Base-by-base conservation (phyloP, 1,140 invertebrate species). In the Mycetomoellerius zeteki region DNA sequence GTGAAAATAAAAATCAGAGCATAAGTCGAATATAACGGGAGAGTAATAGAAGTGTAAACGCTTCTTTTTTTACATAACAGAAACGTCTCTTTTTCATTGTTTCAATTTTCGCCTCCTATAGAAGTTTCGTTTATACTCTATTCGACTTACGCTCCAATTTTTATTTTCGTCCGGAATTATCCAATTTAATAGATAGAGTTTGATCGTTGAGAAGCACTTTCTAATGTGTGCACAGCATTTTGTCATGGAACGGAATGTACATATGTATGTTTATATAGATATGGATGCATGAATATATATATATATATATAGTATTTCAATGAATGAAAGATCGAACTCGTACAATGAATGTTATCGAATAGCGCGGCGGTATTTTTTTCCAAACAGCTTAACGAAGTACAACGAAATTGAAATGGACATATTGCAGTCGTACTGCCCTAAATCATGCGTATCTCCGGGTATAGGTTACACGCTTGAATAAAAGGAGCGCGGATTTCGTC, bases 371-470 rank as follows among this genome's bases (percentile, higher is more conserved):
- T 85, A 33, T 65, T 33, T 76, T 75, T 85, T 78, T 76, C 21
- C 72, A 76, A 75, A 76, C 73, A 64, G 82, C 82, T 85, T 60
- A 65, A 80, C 75, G 85, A 80, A 81, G 64, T 71, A 82, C 60
- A 58, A 86, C 76, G 50, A 82, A 82, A 86, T 86, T 80, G 85
- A 86, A 86, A 80, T 80, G 85, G 85, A 86, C 85, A 80, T 86
- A 86, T 86, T 80, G 76, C 85, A 69, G 27, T 52, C 75, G 60
- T 62, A 14, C 54, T 7, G 64, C 2, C 52, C 76, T 86, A 82
- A 86, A 86, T 86, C 85, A 86, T 69, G 52, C 73, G 52, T 78
- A 78, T 58, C 75, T 77, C 72, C 54, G 76, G 69, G 24, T 54
- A 37, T 78, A 86, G 43, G 69, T 86, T 86, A 84, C 67, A 72